Evolutionary conservation across 2,888 invertebrate genomes (phyloP), one percentile per base, ranked within the genome.

Genomic region (Chloroclystis v-ata): DNA sequence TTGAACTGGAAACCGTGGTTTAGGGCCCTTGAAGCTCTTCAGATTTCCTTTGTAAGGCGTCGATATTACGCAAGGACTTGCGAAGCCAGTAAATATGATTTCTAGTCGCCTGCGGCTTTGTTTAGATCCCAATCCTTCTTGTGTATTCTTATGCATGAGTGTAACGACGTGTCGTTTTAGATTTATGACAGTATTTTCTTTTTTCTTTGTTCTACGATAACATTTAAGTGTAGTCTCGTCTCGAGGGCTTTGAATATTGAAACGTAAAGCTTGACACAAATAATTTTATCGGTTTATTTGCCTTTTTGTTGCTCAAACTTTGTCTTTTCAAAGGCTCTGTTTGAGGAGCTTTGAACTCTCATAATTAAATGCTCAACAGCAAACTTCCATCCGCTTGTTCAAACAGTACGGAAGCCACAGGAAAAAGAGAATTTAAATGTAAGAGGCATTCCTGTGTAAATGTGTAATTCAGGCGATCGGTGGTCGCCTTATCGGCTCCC

Each of bases 1-100:
- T 79, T 66, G 67, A 74, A 67, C 62, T 72, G 68, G 65, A 76
- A 69, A 66, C 58, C 66, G 69, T 63, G 68, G 72, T 75, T 78
- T 71, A 73, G 69, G 67, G 65, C 69, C 57, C 75, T 78, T 58
- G 54, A 72, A 57, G 50, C 67, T 67, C 77, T 75, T 67, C 64
- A 74, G 61, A 67, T 66, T 60, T 67, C 70, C 75, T 74, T 78
- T 74, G 75, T 75, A 65, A 61, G 65, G 65, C 59, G 63, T 63
- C 64, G 66, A 65, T 65, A 66, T 67, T 67, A 69, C 67, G 64
- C 65, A 59, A 65, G 62, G 61, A 67, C 67, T 72, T 69, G 60
- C 47, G 43, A 37, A 35, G 59, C 40, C 47, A 52, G 45, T 49
- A 52, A 54, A 54, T 49, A 54, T 41, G 50, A 53, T 48, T 41